Evolutionary conservation across 2,113 vertebrate species (phyloP).

Genomic region (Thalassoma bifasciatum): DNA sequence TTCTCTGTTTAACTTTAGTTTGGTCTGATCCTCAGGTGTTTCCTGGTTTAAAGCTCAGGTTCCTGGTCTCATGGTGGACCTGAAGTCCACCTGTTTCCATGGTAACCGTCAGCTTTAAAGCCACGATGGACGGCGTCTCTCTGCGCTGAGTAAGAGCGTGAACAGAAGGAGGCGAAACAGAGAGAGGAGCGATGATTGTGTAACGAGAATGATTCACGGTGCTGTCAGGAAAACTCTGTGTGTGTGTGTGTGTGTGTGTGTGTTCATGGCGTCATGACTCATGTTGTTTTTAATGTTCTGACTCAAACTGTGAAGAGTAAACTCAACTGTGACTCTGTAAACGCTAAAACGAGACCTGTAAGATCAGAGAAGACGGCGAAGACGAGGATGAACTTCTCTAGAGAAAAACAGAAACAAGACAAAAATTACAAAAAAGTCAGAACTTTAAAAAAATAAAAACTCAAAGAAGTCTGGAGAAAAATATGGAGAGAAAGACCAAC

Average conservation of each 20-base stretch:
- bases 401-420: too few relatives aligned
- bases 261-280: constrained; percentile 40
- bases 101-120: constrained; percentile 1
- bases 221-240: background rate
- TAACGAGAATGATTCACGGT: constrained; percentile 24
- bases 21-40: too few relatives aligned
- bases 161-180: background rate
- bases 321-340: too few relatives aligned
- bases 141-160: background rate
- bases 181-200: background rate
- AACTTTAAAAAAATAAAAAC: too few relatives aligned
- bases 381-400: too few relatives aligned
- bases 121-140: constrained; percentile 11
- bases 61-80: background rate
- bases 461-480: too few relatives aligned
- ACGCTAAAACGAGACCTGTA: too few relatives aligned
- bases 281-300: constrained; percentile 22
- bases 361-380: too few relatives aligned
- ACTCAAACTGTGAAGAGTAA: background rate
- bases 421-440: too few relatives aligned
- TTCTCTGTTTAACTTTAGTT: too few relatives aligned
- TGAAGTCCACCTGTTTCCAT: constrained; percentile 28
- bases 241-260: background rate
- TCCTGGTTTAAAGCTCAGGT: background rate
- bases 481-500: too few relatives aligned